Evolutionary conservation across 2,113 vertebrate genomes (phyloP), one percentile per base, ranked within the genome.

Genomic region (Pachyramphus minor): DNA sequence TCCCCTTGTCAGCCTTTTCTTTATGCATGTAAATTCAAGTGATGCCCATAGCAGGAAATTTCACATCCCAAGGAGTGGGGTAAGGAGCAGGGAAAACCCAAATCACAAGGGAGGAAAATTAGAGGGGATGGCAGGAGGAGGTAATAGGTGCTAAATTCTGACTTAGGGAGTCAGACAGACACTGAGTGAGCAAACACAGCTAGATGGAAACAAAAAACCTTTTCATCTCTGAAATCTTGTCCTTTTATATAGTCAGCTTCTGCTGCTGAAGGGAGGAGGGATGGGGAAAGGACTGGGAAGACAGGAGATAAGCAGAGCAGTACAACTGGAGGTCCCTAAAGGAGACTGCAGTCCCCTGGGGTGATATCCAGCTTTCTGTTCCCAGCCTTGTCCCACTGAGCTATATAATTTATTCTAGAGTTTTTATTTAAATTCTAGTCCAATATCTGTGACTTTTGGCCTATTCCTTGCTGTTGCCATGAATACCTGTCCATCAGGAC

Each of bases 71-170:
- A 64, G 11, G 35, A 12, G 10, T 4, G 52, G 42, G 45, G 50
- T 71, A 84, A 67, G 33, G 5, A 11, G 25, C 17, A 45, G 37
- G 72, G 30, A 84, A 92, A 92, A 19, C 12, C 35, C 50, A 73
- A 42, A 84, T n/a, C 6, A 20, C 20, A 42, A 30, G 20, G 25
- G 31, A 82, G 16, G n/a, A 53, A 58, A 69, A 77, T 9, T 2
- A 13, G 4, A 3, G 2, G 2, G 5, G 3, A 1, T 27, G 25
- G 20, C 11, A 67, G 35, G 15, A 11, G 8, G 6, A 60, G 49
- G 6, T 9, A 8, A 12, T 25, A 33, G 14, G 5, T 72, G 27
- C 35, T 80, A 12, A 76, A 71, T 33, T 85, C 75, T 86, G 53
- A 56, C 12, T 50, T 41, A 39, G 2, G 12, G 52, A 59, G 13